Evolutionary conservation across 2,888 invertebrate species (phyloP).

Genomic region (Coelogynopora nodosa): DNA sequence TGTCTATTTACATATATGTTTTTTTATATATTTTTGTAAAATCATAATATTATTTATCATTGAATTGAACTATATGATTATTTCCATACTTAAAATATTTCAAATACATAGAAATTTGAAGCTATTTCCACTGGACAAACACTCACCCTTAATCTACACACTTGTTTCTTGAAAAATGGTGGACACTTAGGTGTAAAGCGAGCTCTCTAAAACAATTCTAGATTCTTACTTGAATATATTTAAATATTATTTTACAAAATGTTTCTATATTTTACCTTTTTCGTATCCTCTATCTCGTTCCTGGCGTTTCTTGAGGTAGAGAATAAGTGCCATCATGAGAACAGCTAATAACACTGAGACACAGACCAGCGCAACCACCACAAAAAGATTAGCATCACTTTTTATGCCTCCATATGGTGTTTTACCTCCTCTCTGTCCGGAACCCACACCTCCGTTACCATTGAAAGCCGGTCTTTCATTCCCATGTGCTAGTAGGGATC

Average conservation of each 20-base stretch:
- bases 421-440: neutral
- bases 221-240: too few species aligned
- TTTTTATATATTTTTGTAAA: neutral
- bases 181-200: too few species aligned
- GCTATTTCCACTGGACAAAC: too few species aligned
- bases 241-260: neutral
- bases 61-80: neutral
- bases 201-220: too few species aligned
- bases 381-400: neutral
- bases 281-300: neutral
- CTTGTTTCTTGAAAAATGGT: too few species aligned
- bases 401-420: neutral
- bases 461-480: neutral
- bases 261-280: neutral
- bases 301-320: conserved; percentile 1
- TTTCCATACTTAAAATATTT: neutral
- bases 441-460: neutral
- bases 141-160: too few species aligned
- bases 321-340: neutral
- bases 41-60: neutral
- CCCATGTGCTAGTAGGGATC: neutral
- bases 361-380: neutral
- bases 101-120: neutral
- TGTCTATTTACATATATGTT: too few species aligned
- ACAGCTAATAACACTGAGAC: neutral